Percentiles rank a stretch among this genome's conserved stretches.
These are phyloP conservation scores for Chinchilla lanigera DNA, from an alignment of 2,113 vertebrate species.

Conservation along the genomic window DNA sequence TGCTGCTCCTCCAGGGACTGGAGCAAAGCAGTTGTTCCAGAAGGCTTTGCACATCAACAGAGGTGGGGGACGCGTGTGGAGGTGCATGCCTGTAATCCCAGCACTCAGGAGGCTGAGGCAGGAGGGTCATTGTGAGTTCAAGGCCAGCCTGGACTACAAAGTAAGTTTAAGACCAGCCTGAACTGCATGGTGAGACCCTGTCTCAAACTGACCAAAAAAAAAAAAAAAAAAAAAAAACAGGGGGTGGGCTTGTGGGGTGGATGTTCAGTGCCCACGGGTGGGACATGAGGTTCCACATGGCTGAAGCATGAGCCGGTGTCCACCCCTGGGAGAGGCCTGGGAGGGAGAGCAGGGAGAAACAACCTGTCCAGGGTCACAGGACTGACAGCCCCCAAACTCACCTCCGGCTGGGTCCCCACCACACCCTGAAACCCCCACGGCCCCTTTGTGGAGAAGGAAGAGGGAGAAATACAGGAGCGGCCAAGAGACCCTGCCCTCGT, in stretches of 20 bases:
- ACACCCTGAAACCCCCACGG: not conserved
- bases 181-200: too few species aligned
- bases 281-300: fast-evolving
- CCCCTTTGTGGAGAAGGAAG: not conserved
- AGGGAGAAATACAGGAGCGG: not conserved
- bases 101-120: too few species aligned
- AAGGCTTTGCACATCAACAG: not conserved
- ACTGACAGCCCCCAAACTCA: not conserved
- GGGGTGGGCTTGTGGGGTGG: not conserved
- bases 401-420: not conserved
- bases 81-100: too few species aligned
- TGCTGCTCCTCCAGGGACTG: not conserved
- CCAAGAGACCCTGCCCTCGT: not conserved
- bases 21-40: not conserved
- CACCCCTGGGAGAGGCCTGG: not conserved
- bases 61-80: too few species aligned
- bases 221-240: too few species aligned
- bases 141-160: too few species aligned
- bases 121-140: too few species aligned
- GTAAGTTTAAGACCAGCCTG: too few species aligned
- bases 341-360: not conserved
- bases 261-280: not conserved
- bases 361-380: not conserved
- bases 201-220: too few species aligned
- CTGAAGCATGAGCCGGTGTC: not conserved